These are phyloP conservation scores for Plebejus anna DNA, from an alignment of 2,888 invertebrate species.

Conservation along the genomic window DNA sequence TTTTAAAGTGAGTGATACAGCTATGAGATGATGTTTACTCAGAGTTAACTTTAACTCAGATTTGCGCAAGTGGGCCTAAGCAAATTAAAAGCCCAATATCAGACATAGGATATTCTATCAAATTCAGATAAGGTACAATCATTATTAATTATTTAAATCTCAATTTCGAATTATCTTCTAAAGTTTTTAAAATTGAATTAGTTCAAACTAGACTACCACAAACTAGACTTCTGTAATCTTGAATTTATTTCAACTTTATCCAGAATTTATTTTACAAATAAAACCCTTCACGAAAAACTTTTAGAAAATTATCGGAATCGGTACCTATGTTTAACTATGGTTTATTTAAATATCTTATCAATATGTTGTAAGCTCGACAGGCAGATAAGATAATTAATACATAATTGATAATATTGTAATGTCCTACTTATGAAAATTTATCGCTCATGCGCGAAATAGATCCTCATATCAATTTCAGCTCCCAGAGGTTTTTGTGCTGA, in stretches of 20 bases:
- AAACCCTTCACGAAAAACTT: background rate
- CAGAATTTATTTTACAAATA: background rate
- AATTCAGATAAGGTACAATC: background rate
- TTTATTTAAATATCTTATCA: background rate
- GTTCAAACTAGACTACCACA: too few species aligned
- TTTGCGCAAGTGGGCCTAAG: too few species aligned
- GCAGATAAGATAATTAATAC: background rate
- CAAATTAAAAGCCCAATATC: too few species aligned
- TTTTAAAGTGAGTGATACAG: too few species aligned
- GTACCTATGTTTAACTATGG: background rate
- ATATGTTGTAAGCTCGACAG: background rate
- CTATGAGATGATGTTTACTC: too few species aligned
- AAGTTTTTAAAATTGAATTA: background rate
- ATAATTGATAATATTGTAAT: slow-evolving; percentile 16
- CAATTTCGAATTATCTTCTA: background rate
- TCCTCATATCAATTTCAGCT: background rate
- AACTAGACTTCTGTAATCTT: background rate
- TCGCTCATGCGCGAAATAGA: slow-evolving; percentile 1
- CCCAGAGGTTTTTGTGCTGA: background rate
- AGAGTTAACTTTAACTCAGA: too few species aligned
- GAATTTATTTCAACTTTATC: background rate
- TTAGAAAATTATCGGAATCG: background rate
- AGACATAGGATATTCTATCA: background rate
- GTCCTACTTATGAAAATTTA: slow-evolving; percentile 10
- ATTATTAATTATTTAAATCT: background rate